Conservation (phyloP, 2,888 invertebrate genomes). For the Melieria crassipennis region DNA sequence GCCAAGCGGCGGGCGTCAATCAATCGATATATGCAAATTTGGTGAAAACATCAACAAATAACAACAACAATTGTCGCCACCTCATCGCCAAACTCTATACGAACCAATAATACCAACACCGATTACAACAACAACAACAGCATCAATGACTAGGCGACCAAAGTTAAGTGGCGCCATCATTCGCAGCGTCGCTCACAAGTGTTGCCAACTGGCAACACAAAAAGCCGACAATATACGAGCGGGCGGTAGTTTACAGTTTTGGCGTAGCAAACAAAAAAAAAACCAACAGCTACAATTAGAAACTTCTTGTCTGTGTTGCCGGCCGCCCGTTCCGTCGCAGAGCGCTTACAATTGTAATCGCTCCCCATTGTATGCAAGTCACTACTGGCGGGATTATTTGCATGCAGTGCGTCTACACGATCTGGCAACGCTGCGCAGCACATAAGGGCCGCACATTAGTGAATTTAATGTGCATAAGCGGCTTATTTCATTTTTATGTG, state of each 20-base stretch:
- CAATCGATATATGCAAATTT: slow-evolving; percentile 34
- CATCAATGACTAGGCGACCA: not conserved
- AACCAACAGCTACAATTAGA: slow-evolving; percentile 21
- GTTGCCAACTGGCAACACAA: not conserved
- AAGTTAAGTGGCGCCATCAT: slow-evolving; percentile 29
- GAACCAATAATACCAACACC: too few relatives aligned
- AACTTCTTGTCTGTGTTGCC: slow-evolving; percentile 17
- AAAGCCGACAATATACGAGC: not conserved
- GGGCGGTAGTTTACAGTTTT: not conserved
- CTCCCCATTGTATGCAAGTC: not conserved
- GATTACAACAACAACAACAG: too few relatives aligned
- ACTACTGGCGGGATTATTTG: not conserved
- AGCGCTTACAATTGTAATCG: slow-evolving; percentile 11
- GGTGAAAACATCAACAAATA: slow-evolving; percentile 13
- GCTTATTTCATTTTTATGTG: slow-evolving; percentile 24
- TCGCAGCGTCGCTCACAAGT: not conserved
- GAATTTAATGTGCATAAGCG: slow-evolving; percentile 21
- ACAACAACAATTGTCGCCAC: too few relatives aligned
- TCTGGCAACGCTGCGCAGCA: slow-evolving; percentile 11
- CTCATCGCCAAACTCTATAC: too few relatives aligned
- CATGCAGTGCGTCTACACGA: not conserved
- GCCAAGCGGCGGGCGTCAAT: not conserved
- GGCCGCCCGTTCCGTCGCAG: slow-evolving; percentile 3
- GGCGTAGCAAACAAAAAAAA: not conserved
- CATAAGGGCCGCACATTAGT: not conserved